Evolutionary conservation across 2,113 vertebrate genomes (phyloP).

Genomic region (Beaufortia kweichowensis): DNA sequence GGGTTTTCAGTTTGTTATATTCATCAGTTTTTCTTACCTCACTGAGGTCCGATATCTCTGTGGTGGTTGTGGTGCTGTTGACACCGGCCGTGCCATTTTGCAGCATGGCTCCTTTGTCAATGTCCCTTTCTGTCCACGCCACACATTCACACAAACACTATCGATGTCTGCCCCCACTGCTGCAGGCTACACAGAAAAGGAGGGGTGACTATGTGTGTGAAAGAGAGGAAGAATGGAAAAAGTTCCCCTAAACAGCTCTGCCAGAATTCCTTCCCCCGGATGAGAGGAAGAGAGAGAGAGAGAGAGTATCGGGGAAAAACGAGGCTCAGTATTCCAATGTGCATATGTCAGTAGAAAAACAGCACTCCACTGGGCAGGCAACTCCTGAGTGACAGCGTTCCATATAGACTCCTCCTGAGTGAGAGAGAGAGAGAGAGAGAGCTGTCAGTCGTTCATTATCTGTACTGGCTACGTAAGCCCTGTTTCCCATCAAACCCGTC

Average conservation of each 20-base stretch:
- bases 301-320: neutral
- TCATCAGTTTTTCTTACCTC: conserved; percentile 64
- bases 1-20: neutral
- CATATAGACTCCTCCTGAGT: conserved; percentile 58
- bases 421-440: conserved; percentile 37
- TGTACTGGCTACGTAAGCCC: conserved; percentile 35
- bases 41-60: conserved; percentile 58
- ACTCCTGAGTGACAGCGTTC: conserved; percentile 47
- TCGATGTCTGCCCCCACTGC: conserved; percentile 61
- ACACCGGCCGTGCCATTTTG: conserved; percentile 64
- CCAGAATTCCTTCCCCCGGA: conserved; percentile 52
- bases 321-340: conserved; percentile 42
- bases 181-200: conserved; percentile 49
- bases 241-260: conserved; percentile 56
- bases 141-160: conserved; percentile 65
- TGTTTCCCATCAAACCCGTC: conserved; percentile 71
- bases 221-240: conserved; percentile 49
- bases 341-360: conserved; percentile 40
- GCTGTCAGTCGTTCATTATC: conserved; percentile 16
- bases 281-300: conserved; percentile 42
- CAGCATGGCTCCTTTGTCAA: conserved; percentile 68
- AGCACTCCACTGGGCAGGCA: conserved; percentile 36
- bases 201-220: conserved; percentile 12
- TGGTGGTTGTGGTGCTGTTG: conserved; percentile 65
- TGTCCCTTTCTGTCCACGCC: conserved; percentile 59